Base-by-base conservation (phyloP, 2,888 invertebrate genomes). In the Aphidoletes aphidimyza region DNA sequence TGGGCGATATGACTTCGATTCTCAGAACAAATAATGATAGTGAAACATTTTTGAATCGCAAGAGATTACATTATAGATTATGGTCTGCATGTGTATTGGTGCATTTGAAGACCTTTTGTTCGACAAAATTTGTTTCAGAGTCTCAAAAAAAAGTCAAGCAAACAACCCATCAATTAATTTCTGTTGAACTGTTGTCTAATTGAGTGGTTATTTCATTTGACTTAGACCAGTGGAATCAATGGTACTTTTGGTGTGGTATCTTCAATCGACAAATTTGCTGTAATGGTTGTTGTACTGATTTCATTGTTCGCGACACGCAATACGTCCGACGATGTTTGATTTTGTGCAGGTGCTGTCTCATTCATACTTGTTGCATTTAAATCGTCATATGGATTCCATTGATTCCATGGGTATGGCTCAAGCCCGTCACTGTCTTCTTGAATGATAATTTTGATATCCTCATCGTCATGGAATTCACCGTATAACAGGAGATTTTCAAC, bases 401-500 rank as follows among this genome's bases (percentile, higher is more conserved):
- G n/a, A 81, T 37, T n/a, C 5, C 2, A 22, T 37, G 19, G n/a
- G 19, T 37, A 36, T 37, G 81, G 81, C 2, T 37, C 37, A n/a
- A 37, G 22, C 19, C 81, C 81, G n/a, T 81, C 81, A 81, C n/a
- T n/a, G 22, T 37, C 81, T 22, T 81, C 37, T n/a, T 81, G 37
- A 11, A 81, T 37, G 26, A 37, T 6, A 8, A 81, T 81, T 5
- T 6, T 8, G 8, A 37, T 37, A 22, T 81, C 81, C n/a, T 37
- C 8, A 6, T 81, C 37, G 37, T 81, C 81, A 6, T 81, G 37
- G 22, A 81, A 81, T 81, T 81, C 81, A 1, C 37, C 81, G n/a
- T 81, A 37, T 6, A 81, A n/a, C 14, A 81, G 11, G 22, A 81
- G 1, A 81, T 81, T 81, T 17, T 81, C 81, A 36, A 81, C 81